These are phyloP conservation scores for Cepphus grylle DNA, from an alignment of 2,113 vertebrate species.

Conservation along the genomic window DNA sequence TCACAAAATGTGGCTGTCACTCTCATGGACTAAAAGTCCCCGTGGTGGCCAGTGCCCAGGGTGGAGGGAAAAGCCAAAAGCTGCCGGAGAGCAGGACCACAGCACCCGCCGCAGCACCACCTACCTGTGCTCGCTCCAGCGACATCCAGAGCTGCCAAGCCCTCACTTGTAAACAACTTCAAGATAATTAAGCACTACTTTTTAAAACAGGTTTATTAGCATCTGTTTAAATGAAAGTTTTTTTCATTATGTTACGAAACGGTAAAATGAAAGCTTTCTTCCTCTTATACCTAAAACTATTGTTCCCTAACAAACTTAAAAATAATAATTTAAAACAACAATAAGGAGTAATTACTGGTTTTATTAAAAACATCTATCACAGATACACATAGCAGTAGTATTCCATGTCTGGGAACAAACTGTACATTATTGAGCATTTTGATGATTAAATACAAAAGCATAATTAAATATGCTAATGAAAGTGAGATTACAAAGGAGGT, in stretches of 20 bases:
- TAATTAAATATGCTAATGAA: slow-evolving; percentile 74
- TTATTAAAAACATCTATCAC: slow-evolving; percentile 81
- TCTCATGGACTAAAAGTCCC: accelerated
- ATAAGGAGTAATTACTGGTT: slow-evolving; percentile 72
- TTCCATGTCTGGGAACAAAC: slow-evolving; percentile 66
- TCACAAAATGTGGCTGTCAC: neutral
- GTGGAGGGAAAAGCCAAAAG: accelerated
- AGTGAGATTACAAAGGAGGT: neutral
- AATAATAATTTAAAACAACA: slow-evolving; percentile 60
- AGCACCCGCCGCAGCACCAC: accelerated
- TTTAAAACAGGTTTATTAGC: neutral
- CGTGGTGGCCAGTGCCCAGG: accelerated
- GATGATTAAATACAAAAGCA: slow-evolving; percentile 70
- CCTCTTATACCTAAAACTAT: neutral
- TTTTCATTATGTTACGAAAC: neutral
- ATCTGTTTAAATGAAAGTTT: neutral
- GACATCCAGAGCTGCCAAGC: neutral
- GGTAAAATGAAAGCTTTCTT: slow-evolving; percentile 10
- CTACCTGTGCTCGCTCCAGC: no score
- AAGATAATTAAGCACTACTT: neutral
- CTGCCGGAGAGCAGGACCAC: accelerated
- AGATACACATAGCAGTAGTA: slow-evolving; percentile 48
- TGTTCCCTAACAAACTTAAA: slow-evolving; percentile 36
- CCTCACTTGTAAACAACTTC: neutral
- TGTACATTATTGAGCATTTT: slow-evolving; percentile 45